A percentile compares a stretch with the other conserved stretches of the same genome.
Evolutionary conservation across 2,797 vertebrate species (phyloP).

Genomic region (Carcharodon carcharias): DNA sequence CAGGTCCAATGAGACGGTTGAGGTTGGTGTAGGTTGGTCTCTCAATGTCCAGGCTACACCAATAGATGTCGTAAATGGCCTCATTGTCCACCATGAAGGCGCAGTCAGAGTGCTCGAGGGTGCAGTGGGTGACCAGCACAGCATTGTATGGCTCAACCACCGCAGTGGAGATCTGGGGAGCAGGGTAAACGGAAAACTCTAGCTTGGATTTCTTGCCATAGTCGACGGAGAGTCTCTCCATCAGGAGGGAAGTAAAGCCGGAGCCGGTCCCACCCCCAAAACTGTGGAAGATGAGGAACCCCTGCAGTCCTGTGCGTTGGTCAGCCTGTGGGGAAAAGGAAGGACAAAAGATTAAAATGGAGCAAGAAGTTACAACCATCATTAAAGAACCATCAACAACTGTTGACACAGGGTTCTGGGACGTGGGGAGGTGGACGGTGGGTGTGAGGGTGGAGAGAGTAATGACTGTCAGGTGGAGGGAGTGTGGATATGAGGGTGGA

Average conservation of each 20-base stretch:
- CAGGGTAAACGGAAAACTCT: conserved; percentile 30
- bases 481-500: background rate
- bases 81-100: conserved; percentile 37
- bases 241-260: conserved; percentile 21
- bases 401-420: background rate
- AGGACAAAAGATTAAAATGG: background rate
- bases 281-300: conserved; percentile 35
- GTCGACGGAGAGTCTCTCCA: conserved; percentile 32
- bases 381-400: background rate
- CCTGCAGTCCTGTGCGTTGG: conserved; percentile 30
- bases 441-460: background rate
- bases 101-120: conserved; percentile 34
- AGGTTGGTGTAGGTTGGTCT: too few relatives aligned
- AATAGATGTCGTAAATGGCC: conserved; percentile 32
- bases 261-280: conserved; percentile 33
- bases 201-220: conserved; percentile 37
- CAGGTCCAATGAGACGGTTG: too few relatives aligned
- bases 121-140: conserved; percentile 30
- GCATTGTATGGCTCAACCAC: conserved; percentile 33
- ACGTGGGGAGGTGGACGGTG: too few relatives aligned
- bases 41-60: conserved; percentile 30
- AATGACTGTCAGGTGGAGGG: background rate
- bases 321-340: background rate
- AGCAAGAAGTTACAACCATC: rapidly evolving
- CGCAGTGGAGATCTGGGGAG: conserved; percentile 30